Evolutionary conservation across 2,888 invertebrate species (phyloP).

Genomic region (Lacanobia wlatinum): DNA sequence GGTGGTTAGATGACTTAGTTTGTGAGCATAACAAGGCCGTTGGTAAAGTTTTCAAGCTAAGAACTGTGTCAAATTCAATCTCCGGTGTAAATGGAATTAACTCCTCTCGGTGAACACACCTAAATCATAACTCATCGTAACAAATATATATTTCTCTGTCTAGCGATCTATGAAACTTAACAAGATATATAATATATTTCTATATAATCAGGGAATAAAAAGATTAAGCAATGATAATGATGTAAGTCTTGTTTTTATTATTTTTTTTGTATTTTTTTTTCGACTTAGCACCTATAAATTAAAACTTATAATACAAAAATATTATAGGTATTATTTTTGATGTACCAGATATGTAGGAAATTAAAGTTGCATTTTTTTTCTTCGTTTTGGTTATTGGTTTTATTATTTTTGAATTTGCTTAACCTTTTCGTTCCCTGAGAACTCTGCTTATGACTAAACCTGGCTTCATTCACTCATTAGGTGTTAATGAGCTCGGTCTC

Average conservation of each 20-base stretch:
- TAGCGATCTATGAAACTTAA: constrained; percentile 14
- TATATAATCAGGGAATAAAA: background rate
- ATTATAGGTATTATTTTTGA: background rate
- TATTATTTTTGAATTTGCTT: background rate
- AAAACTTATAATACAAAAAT: background rate
- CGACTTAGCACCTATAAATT: background rate
- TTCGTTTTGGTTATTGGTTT: background rate
- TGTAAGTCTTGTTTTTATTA: background rate
- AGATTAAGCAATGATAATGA: background rate
- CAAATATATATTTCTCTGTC: background rate
- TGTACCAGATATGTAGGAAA: background rate
- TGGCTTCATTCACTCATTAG: background rate
- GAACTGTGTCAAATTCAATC: constrained; percentile 1
- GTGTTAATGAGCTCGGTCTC: background rate
- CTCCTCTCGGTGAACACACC: background rate
- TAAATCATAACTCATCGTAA: constrained; percentile 8
- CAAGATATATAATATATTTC: constrained; percentile 4
- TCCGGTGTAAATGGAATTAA: background rate
- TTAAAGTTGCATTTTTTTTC: background rate
- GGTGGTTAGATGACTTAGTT: constrained; percentile 6
- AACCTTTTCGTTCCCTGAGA: background rate
- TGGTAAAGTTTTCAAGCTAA: background rate
- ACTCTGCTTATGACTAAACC: constrained; percentile 8
- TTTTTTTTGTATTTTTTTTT: background rate
- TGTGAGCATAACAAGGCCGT: background rate